Evolutionary conservation across 2,888 invertebrate species (phyloP).

Genomic region (Zeuzera pyrina): DNA sequence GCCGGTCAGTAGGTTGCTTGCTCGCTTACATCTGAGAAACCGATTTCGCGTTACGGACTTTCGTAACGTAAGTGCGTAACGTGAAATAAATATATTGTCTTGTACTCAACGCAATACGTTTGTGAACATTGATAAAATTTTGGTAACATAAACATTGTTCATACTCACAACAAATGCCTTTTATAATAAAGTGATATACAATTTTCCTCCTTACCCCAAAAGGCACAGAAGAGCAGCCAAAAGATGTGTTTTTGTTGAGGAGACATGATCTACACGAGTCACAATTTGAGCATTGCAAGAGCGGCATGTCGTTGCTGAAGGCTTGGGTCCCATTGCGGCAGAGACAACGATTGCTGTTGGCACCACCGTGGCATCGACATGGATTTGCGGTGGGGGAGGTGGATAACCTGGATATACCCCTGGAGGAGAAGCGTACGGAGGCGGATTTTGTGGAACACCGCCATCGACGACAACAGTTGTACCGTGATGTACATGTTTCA

Average conservation of each 20-base stretch:
- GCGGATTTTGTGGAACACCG: slow-evolving; percentile 2
- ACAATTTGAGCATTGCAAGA: slow-evolving; percentile 53
- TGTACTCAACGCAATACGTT: no score
- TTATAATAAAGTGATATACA: no score
- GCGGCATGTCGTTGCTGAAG: slow-evolving; percentile 50
- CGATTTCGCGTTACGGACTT: no score
- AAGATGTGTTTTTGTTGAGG: slow-evolving; percentile 69
- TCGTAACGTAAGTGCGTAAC: no score
- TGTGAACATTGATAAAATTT: no score
- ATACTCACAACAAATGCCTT: no score
- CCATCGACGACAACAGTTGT: no score
- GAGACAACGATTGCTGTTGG: slow-evolving; percentile 17
- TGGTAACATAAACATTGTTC: no score
- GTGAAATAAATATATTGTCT: no score
- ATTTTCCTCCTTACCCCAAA: slow-evolving; percentile 20
- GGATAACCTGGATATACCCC: slow-evolving; percentile 21
- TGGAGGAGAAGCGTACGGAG: slow-evolving; percentile 19
- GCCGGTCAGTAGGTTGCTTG: no score
- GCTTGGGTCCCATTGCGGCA: slow-evolving; percentile 46
- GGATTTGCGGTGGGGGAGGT: slow-evolving; percentile 7
- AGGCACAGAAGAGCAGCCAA: slow-evolving; percentile 62
- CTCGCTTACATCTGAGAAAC: no score
- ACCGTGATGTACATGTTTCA: no score
- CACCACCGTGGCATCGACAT: slow-evolving; percentile 10
- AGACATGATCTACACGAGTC: slow-evolving; percentile 48